Evolutionary conservation across 2,888 invertebrate species (phyloP), one percentile per base, ranked within the genome.

Genomic region (Silvanus unidentatus): DNA sequence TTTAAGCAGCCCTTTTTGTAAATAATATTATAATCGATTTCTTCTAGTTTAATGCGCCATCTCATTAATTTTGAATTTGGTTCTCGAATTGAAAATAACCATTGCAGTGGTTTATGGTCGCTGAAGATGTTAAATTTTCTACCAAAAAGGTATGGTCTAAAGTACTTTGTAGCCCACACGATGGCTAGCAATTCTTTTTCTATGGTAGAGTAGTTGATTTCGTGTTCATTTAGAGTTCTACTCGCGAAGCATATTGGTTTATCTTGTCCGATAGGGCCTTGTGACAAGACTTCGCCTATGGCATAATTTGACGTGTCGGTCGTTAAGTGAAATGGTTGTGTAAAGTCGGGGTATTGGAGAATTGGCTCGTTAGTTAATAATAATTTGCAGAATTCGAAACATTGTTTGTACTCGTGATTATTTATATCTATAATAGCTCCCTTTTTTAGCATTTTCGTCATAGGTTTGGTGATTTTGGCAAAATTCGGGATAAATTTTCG

Each of bases 111-210:
- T 22, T 22, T 22, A 8, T 22, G 22, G 22, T 22, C 22, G 3
- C 4, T 22, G 3, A 22, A 6, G 4, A 44, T 32, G 30, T 27
- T 16, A 11, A 44, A 44, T 42, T 36, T 32, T 4, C 16, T 41
- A 2, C 52, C 50, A 28, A 44, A 52, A 6, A 52, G 13, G 13
- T 51, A 52, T 1, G 45, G 49, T 39, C 47, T 10, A 29, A 48
- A 49, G 37, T 49, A 32, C 42, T 49, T 50, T 1, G 28, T 39
- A 2, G 42, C 55, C 47, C 51, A 57, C 2, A 59, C 48, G 1
- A 60, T 43, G 1, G 53, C 57, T 14, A 59, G 30, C 2, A 60
- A 44, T 52, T 63, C 62, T 16, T 51, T 50, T 43, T 60, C 54
- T n/a, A 47, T 47, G 2, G 44, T 45, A 9, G 22, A 16, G 15